phyloP scores from a whole-genome alignment of 1,140 invertebrate species.

The Saxidomus purpurata region DNA sequence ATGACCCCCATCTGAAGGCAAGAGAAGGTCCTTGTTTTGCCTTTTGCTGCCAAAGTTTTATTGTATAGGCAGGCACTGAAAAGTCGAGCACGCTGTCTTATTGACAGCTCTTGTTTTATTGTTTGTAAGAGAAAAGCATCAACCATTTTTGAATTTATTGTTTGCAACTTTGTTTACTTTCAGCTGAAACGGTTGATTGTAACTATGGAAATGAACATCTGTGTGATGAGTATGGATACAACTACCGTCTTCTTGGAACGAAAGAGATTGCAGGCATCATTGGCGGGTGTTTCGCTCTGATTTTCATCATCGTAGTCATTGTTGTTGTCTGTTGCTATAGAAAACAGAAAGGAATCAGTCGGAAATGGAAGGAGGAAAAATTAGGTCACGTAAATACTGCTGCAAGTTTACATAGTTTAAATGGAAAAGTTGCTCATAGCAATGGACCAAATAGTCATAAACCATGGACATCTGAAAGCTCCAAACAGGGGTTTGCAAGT shows the following conservation, averaged over 20 bases:
- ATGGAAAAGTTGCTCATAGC: constrained; percentile 23
- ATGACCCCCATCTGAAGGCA: too few relatives aligned
- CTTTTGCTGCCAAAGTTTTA: too few relatives aligned
- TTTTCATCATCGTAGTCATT: constrained; percentile 56
- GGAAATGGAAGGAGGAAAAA: constrained; percentile 62
- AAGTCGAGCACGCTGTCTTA: too few relatives aligned
- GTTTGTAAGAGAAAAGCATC: too few relatives aligned
- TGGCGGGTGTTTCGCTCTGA: constrained; percentile 44
- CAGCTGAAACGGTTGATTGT: constrained; percentile 38
- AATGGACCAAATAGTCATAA: constrained; percentile 1
- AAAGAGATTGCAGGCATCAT: constrained; percentile 61
- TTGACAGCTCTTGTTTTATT: too few relatives aligned
- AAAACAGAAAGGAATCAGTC: constrained; percentile 57
- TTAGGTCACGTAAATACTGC: constrained; percentile 68
- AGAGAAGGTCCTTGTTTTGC: too few relatives aligned
- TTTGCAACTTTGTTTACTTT: too few relatives aligned
- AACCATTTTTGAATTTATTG: neutral
- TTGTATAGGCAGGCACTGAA: too few relatives aligned
- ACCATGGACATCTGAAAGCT: constrained; percentile 54
- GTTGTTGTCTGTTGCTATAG: constrained; percentile 60
- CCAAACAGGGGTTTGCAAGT: constrained; percentile 63
- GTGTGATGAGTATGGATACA: constrained; percentile 63
- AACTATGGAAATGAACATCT: constrained; percentile 48
- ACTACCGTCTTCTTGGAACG: constrained; percentile 60
- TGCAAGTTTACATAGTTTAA: constrained; percentile 66